These are phyloP conservation scores for Ladona fulva DNA, from an alignment of 1,140 invertebrate species.

Conservation along the genomic window DNA sequence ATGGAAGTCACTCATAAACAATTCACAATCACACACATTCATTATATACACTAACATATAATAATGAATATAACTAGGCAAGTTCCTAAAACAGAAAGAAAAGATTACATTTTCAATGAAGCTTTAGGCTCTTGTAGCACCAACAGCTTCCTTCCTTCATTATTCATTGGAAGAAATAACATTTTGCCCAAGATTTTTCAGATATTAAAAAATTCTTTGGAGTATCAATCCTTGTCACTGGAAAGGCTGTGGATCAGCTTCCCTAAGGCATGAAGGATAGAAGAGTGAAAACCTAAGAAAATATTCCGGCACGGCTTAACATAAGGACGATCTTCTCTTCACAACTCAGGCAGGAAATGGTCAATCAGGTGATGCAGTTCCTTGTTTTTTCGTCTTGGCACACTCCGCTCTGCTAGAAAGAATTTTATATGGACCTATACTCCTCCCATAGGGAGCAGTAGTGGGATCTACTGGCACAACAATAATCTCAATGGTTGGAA, in stretches of 20 bases:
- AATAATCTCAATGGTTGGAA: slow-evolving; percentile 21
- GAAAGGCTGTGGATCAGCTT: background rate
- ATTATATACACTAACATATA: background rate
- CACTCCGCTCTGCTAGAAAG: too few species aligned
- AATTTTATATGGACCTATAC: background rate
- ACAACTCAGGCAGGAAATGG: too few species aligned
- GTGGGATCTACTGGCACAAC: slow-evolving; percentile 16
- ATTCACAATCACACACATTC: background rate
- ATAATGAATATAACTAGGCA: background rate
- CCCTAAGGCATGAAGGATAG: background rate
- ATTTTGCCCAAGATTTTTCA: background rate
- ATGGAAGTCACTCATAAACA: background rate
- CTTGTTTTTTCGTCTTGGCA: too few species aligned
- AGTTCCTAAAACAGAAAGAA: background rate
- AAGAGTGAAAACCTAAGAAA: background rate
- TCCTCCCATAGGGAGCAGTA: background rate
- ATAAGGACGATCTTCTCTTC: too few species aligned
- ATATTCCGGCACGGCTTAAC: too few species aligned
- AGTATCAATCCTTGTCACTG: background rate
- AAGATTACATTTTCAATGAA: background rate
- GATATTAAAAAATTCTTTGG: background rate
- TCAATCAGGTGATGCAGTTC: too few species aligned
- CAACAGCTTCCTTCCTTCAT: background rate
- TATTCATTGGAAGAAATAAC: background rate
- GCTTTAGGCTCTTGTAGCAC: background rate